Evolutionary conservation across 2,797 vertebrate species (phyloP), one percentile per base, ranked within the genome.

Genomic region (Mergus octosetaceus): DNA sequence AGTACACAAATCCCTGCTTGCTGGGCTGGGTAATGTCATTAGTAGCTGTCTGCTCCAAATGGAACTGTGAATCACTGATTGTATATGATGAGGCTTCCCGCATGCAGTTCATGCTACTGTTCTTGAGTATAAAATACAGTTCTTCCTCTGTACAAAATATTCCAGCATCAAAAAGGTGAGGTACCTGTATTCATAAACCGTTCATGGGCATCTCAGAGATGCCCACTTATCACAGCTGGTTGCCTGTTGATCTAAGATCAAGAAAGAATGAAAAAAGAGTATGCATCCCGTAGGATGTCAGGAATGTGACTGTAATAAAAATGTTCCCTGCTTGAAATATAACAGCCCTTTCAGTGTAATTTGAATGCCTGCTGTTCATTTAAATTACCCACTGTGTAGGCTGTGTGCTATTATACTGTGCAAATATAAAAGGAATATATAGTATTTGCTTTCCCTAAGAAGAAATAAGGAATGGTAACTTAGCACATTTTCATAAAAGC

Each of bases 311-410:
- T 75, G 30, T 58, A 93, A 93, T 80, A 94, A 83, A 87, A 94
- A 89, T 78, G 72, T 91, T 95, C 75, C 20, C 38, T 78, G 72
- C 54, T 93, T 95, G 85, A 96, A 94, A 80, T 47, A 65, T 54
- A 95, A 87, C 38, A 92, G 28, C 36, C 36, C 32, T 94, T 89
- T 71, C 49, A 77, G 72, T n/a, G 38, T 53, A 74, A 93, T 89
- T 65, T 89, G 87, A 89, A 89, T 66, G 28, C 90, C 84, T 95
- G 92, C 75, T 95, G 86, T 83, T 95, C 86, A 85, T 87, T 91
- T 83, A 93, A 93, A 96, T 95, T 89, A 85, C 78, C 65, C 41
- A 65, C 74, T 65, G 53, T 77, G 88, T 89, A 64, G 77, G 68
- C 39, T 87, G 25, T 5, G 12, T 45, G 43, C 57, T 71, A 82